Base-by-base conservation (phyloP, 2,113 vertebrate genomes). In the Lipotes vexillifer region DNA sequence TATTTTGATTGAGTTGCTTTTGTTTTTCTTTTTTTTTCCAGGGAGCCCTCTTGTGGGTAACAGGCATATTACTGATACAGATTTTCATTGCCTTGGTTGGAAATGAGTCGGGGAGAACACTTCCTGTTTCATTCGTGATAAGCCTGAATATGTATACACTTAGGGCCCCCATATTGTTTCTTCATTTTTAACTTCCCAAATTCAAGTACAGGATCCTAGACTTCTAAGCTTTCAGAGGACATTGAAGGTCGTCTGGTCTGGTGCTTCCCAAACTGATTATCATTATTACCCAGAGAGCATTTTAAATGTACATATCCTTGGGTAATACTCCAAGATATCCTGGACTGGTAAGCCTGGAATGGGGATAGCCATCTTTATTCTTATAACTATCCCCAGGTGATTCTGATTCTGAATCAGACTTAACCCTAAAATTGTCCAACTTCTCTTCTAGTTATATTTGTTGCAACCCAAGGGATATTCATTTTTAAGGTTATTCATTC, bases 21-120 rank as follows among this genome's bases (percentile, higher is more conserved):
- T 29, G 29, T 15, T 78, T 10, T 49, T 49, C 31, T 17, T n/a
- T 90, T 88, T 75, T 94, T 93, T 92, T 61, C 68, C 49, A 86
- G 96, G 46, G 97, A 93, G 97, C 97, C 97, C 97, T 97, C 97
- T 98, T 93, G 97, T 97, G 97, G 97, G 69, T 81, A n/a, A 68
- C 6, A 95, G 65, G 63, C n/a, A 90, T 94, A 97, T 97, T 96
- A 97, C 96, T 41, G 57, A 88, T 66, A 94, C 4, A 65, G 92
- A 81, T 93, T 92, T 81, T 68, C 63, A n/a, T 29, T 63, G 68
- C 38, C 41, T 72, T 71, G 36, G 49, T 63, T 69, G 44, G 65
- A 52, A 96, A 63, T 61, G 13, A 41, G 6, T n/a, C 68, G 46
- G 75, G 38, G 75, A 87, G 13, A 78, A 80, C 27, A n/a, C 14